Conservation (phyloP, 2,888 invertebrate species). For the Caenorhabditis sp. region DNA sequence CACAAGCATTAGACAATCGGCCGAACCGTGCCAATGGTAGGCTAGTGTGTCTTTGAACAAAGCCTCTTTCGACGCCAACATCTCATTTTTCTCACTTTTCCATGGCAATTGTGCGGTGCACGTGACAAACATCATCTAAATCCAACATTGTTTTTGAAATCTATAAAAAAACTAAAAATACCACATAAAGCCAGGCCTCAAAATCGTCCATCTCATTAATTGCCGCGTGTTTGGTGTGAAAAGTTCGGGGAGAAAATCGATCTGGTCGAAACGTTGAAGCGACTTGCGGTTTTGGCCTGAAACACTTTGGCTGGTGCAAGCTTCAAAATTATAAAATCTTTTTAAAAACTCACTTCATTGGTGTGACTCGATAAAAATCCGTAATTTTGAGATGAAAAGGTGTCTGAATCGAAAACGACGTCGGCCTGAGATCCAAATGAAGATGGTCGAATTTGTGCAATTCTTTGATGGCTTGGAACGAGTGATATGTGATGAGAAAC, state of each 20-base stretch:
- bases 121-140: background rate
- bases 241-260: background rate
- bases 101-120: background rate
- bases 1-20: background rate
- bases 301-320: too few relatives aligned
- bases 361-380: background rate
- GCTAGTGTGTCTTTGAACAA: background rate
- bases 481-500: background rate
- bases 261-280: background rate
- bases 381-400: background rate
- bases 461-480: constrained; percentile 1
- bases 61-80: background rate
- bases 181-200: background rate
- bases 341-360: background rate
- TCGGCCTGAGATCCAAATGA: background rate
- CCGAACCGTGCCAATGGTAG: background rate
- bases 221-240: background rate
- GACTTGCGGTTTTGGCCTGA: background rate
- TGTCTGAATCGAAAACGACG: background rate
- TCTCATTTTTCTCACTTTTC: background rate
- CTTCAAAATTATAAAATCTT: too few relatives aligned
- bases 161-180: background rate
- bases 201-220: background rate
- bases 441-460: background rate
- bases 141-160: background rate